These are phyloP conservation scores for Intellagama lesueurii DNA, from an alignment of 2,797 vertebrate genomes.

Conservation along the genomic window DNA sequence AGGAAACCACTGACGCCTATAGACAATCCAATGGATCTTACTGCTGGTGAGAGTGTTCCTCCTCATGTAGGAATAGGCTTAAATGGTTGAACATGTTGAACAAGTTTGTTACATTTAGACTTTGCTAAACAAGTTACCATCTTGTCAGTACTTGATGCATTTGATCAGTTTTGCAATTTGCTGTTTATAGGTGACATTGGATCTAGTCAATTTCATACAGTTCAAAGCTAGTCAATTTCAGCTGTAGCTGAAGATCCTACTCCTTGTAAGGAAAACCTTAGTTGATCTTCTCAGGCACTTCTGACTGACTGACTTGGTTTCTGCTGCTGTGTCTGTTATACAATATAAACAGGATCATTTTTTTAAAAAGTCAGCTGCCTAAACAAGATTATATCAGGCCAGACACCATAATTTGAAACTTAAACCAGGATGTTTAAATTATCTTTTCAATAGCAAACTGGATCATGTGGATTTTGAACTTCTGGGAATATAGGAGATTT, in stretches of 20 bases:
- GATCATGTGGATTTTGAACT: not conserved
- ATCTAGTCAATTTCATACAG: not conserved
- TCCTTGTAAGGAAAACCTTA: not conserved
- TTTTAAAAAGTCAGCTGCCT: not conserved
- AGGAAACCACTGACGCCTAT: constrained; percentile 88
- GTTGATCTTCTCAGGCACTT: not conserved
- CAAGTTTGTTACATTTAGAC: not conserved
- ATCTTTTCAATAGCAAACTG: not conserved
- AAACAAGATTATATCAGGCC: not conserved
- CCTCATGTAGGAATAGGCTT: not conserved
- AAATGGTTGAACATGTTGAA: not conserved
- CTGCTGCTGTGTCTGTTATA: not conserved
- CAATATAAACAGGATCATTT: not conserved
- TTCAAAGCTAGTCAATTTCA: not conserved
- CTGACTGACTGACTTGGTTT: not conserved
- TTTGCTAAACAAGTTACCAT: not conserved
- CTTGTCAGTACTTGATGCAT: not conserved
- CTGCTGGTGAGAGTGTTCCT: constrained; percentile 82
- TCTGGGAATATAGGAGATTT: not conserved
- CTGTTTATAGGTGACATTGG: not conserved
- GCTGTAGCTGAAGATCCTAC: not conserved
- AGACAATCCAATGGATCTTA: constrained; percentile 84
- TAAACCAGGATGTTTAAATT: not conserved
- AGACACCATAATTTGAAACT: not conserved
- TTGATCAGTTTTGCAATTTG: not conserved